Base-by-base conservation (phyloP, 2,113 vertebrate genomes). In the Gymnocephalus cernua region DNA sequence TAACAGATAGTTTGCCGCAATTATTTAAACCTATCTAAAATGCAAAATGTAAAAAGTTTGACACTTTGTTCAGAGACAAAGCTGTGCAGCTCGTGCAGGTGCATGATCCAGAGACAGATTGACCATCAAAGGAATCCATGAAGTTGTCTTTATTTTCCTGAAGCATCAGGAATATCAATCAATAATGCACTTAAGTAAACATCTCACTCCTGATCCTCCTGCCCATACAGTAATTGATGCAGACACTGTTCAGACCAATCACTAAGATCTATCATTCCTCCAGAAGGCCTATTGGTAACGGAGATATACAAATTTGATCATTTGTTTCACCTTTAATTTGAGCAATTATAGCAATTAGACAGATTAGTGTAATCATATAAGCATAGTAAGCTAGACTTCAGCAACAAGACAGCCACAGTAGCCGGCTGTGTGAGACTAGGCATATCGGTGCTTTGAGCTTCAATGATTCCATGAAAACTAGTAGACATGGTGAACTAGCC, bases 251-350 rank as follows among this genome's bases (percentile, higher is more conserved):
- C 18, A n/a, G 10, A 7, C 54, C 6, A 48, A 56, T n/a, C 27
- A 44, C n/a, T 58, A 23, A 57, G 4, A 79, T 65, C 50, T 4
- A 23, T 19, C 19, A 25, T 59, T 10, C 44, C 6, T 29, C 21
- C 18, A 41, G 23, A 4, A 47, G 38, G 25, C 8, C 25, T 4
- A 32, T 13, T 66, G 12, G 13, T 23, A 38, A 45, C 63, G 10
- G 14, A 41, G 8, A 69, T 3, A 35, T 51, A 3, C 45, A 67
- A 59, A 74, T 54, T 1, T 48, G 35, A 64, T 50, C 12, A 59
- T 77, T 65, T 7, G 21, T 59, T 71, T 58, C 14, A 71, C n/a
- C 59, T 45, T 27, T 53, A 45, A 77, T 71, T 59, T 32, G 4
- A 32, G 29, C 29, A 32, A 32, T 32, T 32, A 66, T 2, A 18